Evolutionary conservation across 2,797 vertebrate genomes (phyloP), one percentile per base, ranked within the genome.

Genomic region (Molossus alvarezi): DNA sequence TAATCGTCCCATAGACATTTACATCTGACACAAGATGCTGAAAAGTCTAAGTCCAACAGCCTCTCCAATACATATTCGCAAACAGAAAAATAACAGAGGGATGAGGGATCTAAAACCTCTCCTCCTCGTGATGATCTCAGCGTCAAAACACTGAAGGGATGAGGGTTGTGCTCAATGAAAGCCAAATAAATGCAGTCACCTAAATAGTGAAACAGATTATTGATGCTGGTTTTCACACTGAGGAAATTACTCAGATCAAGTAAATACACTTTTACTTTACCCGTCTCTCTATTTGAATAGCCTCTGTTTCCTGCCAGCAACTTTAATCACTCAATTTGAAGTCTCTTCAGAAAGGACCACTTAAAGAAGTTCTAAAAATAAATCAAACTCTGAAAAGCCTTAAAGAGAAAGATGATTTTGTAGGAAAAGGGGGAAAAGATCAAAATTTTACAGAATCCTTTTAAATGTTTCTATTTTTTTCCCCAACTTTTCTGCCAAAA

Each of bases 211-310:
- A 71, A 41, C 6, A 21, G 33, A 60, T 20, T 33, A 60, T 15
- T 11, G 5, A 33, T 37, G 9, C 23, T 33, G 4, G 69, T 55
- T 67, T 84, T 75, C 71, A 62, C 41, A 41, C 77, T 64, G 23
- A 77, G 96, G 58, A 85, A 95, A 85, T 83, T 76, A 60, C 48
- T 84, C n/a, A 53, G 37, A 55, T 95, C 27, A 71, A 88, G 80
- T 91, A 72, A 86, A 55, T 45, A 33, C 4, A 2, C 48, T 81
- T 58, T 84, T 77, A 33, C 65, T 88, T 25, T 73, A 23, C 27
- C 4, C 12, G 3, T 73, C 3, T n/a, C 27, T 91, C 9, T 37
- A 12, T 37, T 37, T 76, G 51, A 75, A 75, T 41, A 71, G 20
- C 9, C 27, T 81, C 67, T 67, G 23, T 9, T 75, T 8, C 62